Conservation (phyloP, 1,140 invertebrate species). For the Diabrotica undecimpunctata region DNA sequence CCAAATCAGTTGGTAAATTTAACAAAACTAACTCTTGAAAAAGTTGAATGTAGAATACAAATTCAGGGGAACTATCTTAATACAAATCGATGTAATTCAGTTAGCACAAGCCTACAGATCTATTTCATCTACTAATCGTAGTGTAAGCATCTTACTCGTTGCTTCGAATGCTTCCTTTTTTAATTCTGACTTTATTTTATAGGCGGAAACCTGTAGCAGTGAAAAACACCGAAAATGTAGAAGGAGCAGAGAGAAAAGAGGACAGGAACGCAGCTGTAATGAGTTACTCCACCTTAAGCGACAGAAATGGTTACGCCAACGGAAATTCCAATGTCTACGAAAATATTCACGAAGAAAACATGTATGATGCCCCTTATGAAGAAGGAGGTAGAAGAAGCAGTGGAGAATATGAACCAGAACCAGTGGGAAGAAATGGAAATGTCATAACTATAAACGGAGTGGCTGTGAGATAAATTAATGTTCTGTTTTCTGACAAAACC, state of each 20-base stretch:
- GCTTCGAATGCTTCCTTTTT: not conserved
- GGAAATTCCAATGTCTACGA: slow-evolving; percentile 63
- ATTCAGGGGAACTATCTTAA: too few relatives aligned
- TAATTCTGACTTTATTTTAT: slow-evolving; percentile 29
- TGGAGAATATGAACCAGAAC: slow-evolving; percentile 68
- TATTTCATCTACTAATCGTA: too few relatives aligned
- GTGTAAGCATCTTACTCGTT: not conserved
- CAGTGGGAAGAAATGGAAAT: slow-evolving; percentile 55
- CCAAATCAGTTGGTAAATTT: too few relatives aligned
- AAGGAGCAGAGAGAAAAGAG: slow-evolving; percentile 78
- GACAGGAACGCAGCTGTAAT: slow-evolving; percentile 80
- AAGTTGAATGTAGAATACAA: too few relatives aligned
- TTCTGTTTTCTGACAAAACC: not conserved
- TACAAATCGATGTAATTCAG: too few relatives aligned
- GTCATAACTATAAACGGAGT: slow-evolving; percentile 72
- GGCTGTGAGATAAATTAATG: slow-evolving; percentile 57
- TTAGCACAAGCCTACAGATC: too few relatives aligned
- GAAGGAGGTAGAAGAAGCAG: slow-evolving; percentile 55
- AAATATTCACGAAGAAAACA: slow-evolving; percentile 69
- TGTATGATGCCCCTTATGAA: slow-evolving; percentile 63
- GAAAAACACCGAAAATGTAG: slow-evolving; percentile 83
- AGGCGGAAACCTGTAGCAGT: slow-evolving; percentile 78
- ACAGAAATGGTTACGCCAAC: slow-evolving; percentile 53
- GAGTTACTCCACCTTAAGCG: slow-evolving; percentile 77
- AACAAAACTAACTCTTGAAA: too few relatives aligned